phyloP scores from a whole-genome alignment of 2,113 vertebrate species.

The Petromus typicus region DNA sequence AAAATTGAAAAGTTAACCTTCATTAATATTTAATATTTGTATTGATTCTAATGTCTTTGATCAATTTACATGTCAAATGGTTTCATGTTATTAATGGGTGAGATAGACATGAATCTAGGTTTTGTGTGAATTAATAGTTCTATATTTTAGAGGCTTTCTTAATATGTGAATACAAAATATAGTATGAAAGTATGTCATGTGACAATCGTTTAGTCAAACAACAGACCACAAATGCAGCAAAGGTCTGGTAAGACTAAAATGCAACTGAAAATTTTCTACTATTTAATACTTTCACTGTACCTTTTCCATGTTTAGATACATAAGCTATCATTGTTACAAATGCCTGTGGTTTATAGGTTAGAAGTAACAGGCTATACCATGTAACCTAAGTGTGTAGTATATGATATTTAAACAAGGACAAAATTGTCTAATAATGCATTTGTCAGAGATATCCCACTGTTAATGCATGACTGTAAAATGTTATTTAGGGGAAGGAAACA shows the following conservation, averaged over 20 bases:
- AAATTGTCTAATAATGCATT: background rate
- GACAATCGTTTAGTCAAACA: background rate
- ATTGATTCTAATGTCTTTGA: background rate
- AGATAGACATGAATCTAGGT: background rate
- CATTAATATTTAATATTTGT: background rate
- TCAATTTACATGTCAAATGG: slow-evolving; percentile 1
- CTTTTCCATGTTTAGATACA: background rate
- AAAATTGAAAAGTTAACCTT: background rate
- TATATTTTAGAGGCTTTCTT: slow-evolving; percentile 20
- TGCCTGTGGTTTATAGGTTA: background rate
- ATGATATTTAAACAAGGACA: background rate
- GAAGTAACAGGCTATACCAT: background rate
- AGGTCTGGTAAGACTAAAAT: background rate
- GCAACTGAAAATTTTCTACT: background rate
- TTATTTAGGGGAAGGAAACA: slow-evolving; percentile 42
- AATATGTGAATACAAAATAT: slow-evolving; percentile 34
- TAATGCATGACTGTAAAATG: background rate
- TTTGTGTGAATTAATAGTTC: background rate
- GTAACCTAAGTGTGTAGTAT: background rate
- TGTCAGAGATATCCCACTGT: background rate
- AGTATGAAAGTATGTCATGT: background rate
- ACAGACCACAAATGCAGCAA: background rate
- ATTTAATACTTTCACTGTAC: background rate
- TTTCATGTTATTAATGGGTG: slow-evolving; percentile 34
- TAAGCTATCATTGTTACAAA: background rate